Evolutionary conservation across 1,140 invertebrate genomes (phyloP).

Genomic region (Tetragonula clypearis): DNA sequence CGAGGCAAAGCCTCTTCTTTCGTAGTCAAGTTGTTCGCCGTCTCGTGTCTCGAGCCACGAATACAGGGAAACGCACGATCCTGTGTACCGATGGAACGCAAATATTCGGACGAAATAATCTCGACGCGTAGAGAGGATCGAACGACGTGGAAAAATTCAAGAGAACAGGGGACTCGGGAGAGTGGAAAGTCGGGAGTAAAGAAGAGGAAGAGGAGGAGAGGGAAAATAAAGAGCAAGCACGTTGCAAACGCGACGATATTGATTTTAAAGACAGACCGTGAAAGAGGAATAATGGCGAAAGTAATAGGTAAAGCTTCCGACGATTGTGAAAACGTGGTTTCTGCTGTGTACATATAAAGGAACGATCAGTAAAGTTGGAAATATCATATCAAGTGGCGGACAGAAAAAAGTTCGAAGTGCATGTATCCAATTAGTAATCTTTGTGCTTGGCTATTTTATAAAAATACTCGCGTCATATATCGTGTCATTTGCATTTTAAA

Average conservation of each 20-base stretch:
- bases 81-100: neutral
- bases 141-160: constrained; percentile 19
- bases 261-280: neutral
- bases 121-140: neutral
- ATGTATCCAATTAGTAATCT: no score
- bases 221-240: neutral
- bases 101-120: neutral
- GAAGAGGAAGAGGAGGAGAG: no score
- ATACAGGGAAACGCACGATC: neutral
- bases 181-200: neutral
- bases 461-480: no score
- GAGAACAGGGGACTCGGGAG: no score
- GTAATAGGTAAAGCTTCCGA: neutral
- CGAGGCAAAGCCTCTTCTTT: no score
- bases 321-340: no score
- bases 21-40: neutral
- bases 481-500: no score
- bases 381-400: no score
- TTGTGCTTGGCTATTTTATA: no score
- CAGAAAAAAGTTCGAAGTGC: no score
- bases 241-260: constrained; percentile 39
- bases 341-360: no score
- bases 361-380: no score
- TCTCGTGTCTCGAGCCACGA: neutral
- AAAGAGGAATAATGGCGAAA: neutral